Base-by-base conservation (phyloP, 2,113 vertebrate genomes). In the Leptodactylus fuscus region DNA sequence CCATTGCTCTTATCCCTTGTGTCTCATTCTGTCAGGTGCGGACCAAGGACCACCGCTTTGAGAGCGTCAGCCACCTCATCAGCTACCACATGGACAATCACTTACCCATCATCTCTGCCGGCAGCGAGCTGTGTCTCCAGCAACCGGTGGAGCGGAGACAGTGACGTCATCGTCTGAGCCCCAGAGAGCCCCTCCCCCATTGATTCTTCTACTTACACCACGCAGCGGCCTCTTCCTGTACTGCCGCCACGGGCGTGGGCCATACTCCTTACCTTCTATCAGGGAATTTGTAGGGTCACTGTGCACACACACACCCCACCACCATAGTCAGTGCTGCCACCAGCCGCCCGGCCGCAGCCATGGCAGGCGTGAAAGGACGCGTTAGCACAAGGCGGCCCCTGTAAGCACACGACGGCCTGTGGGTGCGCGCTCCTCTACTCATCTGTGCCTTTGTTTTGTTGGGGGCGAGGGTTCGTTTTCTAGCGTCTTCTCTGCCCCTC, bases 1-100 rank as follows among this genome's bases (percentile, higher is more conserved):
- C 38, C 8, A 41, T 41, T 8, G 4, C 38, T 12, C 4, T 24
- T 71, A 22, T 41, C 69, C 36, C 69, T 58, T 20, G 53, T 22
- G 20, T 18, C 8, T 15, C 34, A 44, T 27, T 6, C 2, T 20
- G 5, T 0, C 1, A 99, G 98, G 98, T 99, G 6, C 93, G 97
- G 84, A 99, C 98, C 0, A 99, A 99, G 91, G 98, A 99, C 83
- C 98, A 98, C 70, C 96, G 97, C 60, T 99, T 99, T 0, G 97
- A 98, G 89, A 99, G 96, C 0, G 98, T 99, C 88, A 98, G 97
- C 87, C 98, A 99, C 91, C 95, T 99, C 89, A 98, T 99, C 93
- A 98, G 97, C 88, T 97, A 99, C 91, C 97, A 99, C 92, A 96
- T 98, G 97, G 98, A 99, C 96, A 99, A 99, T 95, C 95, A 96